Evolutionary conservation across 2,113 vertebrate species (phyloP).

Genomic region (Abramis brama): DNA sequence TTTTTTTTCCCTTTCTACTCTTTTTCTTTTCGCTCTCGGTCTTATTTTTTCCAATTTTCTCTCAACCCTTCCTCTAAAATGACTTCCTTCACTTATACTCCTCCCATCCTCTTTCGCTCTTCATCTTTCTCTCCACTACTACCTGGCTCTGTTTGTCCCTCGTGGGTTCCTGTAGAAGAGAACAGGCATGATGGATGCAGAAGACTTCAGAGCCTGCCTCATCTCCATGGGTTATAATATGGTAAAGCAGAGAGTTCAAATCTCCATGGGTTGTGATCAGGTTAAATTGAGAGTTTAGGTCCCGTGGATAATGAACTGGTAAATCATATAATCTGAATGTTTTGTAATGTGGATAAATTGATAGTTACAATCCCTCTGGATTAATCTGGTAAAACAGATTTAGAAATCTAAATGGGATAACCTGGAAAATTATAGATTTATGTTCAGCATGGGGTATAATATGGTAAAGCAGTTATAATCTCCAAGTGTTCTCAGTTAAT

Average conservation of each 20-base stretch:
- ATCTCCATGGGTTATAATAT: constrained; percentile 99
- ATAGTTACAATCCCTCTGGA: background rate
- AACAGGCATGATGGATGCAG: constrained; percentile 98
- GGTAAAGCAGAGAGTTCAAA: constrained; percentile 72
- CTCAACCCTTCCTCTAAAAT: constrained; percentile 27
- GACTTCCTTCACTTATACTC: constrained; percentile 29
- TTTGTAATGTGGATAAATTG: background rate
- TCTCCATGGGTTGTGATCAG: background rate
- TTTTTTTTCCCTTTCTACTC: constrained; percentile 19
- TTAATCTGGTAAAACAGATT: background rate
- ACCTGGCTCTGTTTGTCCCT: constrained; percentile 65
- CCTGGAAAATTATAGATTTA: background rate
- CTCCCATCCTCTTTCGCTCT: constrained; percentile 30
- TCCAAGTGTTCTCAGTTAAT: background rate
- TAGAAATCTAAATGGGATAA: background rate
- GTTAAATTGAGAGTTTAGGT: background rate
- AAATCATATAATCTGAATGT: background rate
- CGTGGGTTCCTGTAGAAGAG: constrained; percentile 89
- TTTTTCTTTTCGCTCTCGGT: background rate
- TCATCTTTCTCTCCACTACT: constrained; percentile 5
- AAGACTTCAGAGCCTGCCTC: constrained; percentile 99
- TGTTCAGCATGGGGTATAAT: background rate
- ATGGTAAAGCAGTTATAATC: background rate
- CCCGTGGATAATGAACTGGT: constrained; percentile 6
- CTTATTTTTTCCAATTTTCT: background rate